Evolutionary conservation across 2,113 vertebrate genomes (phyloP), one percentile per base, ranked within the genome.

Genomic region (Corythoichthys intestinalis): DNA sequence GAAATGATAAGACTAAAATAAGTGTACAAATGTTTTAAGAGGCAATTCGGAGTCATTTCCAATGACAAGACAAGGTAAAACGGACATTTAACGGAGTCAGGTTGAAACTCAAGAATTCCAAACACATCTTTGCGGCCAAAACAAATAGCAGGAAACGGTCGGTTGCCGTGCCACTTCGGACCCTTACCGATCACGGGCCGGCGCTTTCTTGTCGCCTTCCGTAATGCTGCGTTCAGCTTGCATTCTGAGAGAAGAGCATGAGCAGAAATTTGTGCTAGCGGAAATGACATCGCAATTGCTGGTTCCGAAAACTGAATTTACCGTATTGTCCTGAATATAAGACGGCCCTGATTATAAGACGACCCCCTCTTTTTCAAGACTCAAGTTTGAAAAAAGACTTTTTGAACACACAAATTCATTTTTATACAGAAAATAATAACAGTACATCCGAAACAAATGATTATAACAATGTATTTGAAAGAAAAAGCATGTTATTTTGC

Each of bases 241-340:
- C 78, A 65, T 71, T 88, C 89, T 88, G 70, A 20, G 48, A 64
- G 79, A 50, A 77, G 11, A 76, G 35, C 62, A 62, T 11, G 49
- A 34, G 4, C 3, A 37, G 7, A 34, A 28, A 20, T 56, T 28
- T 58, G 35, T 4, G 37, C 35, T 1, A 37, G 56, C 10, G 6
- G n/a, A 3, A 54, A n/a, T 15, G n/a, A 34, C 34, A 15, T 28
- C 20, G 20, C 20, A 44, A 44, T 44, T 44, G 41, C 41, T 44
- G 6, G 20, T 28, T 28, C 20, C 20, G 20, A 28, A 28, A 28
- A 28, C 20, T 28, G 20, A 28, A 28, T 28, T 28, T 28, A 28
- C 20, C 20, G 20, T 28, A 28, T 28, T 28, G 20, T 28, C 20
- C 20, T 1, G 20, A 28, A 28, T 28, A 28, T 28, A 28, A 28